Evolutionary conservation across 2,888 invertebrate species (phyloP), one percentile per base, ranked within the genome.

Genomic region (Sturmia bella): DNA sequence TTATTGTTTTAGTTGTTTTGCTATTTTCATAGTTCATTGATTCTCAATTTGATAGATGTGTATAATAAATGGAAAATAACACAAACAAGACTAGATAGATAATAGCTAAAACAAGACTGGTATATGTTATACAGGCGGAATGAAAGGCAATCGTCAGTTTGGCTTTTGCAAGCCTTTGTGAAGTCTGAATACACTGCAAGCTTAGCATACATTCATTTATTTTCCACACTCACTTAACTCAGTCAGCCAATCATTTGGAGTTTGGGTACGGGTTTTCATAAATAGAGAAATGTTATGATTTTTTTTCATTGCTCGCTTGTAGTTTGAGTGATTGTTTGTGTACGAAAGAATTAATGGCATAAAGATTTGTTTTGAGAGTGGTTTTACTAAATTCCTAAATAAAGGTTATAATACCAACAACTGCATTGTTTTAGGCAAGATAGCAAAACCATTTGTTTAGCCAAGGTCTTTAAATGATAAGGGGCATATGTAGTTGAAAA

Each of bases 41-140:
- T 88, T 89, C 87, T 87, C 87, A 87, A 89, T 89, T 89, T 89
- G 89, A 89, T 90, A 87, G 88, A 89, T 87, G 88, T 88, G 87
- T 88, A 85, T 88, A 89, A 89, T 88, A 88, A 89, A 82, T 82
- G 78, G 59, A 70, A 75, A 75, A 74, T 75, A 78, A 70, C 56
- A 70, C 52, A 82, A 73, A 77, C 27, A 68, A 48, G 45, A 69
- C 74, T 52, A 78, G 80, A 74, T 73, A 76, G 68, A 50, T 68
- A 74, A 27, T n/a, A n/a, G n/a, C n/a, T n/a, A 43, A 37, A 12
- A 52, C 24, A 56, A 64, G 21, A 72, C 19, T 32, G 32, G 7
- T 32, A 7, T 32, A 9, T 32, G 7, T 32, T 32, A 77, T 61
- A 63, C 63, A 63, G 69, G 63, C 61, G 21, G 6, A 39, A 5